A percentile compares a stretch with the other conserved stretches of the same genome.
phyloP scores from a whole-genome alignment of 2,797 vertebrate species.

The Lagothrix lagotricha region DNA sequence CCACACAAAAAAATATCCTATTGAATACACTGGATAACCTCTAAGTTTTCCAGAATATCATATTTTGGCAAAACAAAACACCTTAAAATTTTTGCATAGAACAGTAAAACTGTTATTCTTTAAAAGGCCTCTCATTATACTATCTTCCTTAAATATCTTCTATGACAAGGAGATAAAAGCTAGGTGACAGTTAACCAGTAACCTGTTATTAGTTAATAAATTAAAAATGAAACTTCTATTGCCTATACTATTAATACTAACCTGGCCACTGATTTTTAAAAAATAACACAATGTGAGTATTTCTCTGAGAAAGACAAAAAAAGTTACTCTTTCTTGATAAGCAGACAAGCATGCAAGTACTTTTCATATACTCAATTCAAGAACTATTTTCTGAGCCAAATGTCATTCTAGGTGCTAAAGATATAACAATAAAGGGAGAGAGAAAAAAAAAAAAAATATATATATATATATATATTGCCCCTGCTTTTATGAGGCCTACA shows the following conservation, averaged over 20 bases:
- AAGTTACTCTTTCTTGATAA: background rate
- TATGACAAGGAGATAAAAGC: background rate
- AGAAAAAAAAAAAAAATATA: background rate
- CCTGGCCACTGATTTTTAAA: background rate
- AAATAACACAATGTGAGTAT: background rate
- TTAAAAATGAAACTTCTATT: background rate
- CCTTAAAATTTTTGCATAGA: background rate
- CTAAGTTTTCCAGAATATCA: background rate
- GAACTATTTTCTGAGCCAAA: background rate
- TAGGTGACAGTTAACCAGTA: background rate
- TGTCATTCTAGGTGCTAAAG: background rate
- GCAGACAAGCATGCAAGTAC: background rate
- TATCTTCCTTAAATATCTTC: background rate
- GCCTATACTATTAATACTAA: background rate
- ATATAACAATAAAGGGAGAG: background rate
- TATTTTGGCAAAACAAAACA: conserved; percentile 3
- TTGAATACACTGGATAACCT: background rate
- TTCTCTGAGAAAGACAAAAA: background rate
- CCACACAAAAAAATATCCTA: background rate
- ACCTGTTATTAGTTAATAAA: background rate
- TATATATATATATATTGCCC: background rate
- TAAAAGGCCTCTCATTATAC: background rate
- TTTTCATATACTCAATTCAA: background rate
- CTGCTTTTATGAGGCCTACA: background rate
- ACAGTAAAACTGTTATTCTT: background rate